These are phyloP conservation scores for Drosophila mojavensis DNA, from an alignment of 1,140 invertebrate species.

Conservation along the genomic window DNA sequence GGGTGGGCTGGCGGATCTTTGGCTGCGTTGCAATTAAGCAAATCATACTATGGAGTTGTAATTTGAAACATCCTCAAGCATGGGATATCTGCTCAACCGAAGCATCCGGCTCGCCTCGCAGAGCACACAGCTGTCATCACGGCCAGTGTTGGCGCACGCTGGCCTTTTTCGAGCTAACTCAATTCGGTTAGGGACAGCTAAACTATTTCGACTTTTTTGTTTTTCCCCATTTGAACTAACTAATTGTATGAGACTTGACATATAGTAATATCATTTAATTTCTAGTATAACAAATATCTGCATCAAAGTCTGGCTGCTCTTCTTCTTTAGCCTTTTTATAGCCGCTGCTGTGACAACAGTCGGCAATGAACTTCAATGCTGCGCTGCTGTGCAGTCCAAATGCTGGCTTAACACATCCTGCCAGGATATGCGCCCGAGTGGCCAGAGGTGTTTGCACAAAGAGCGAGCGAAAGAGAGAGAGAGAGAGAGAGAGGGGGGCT, in stretches of 20 bases:
- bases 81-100: conserved; percentile 1
- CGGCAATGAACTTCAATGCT: conserved; percentile 72
- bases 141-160: neutral
- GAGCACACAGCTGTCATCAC: neutral
- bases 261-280: no score
- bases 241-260: no score
- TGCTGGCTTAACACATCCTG: conserved; percentile 67
- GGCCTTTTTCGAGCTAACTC: neutral
- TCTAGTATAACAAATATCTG: no score
- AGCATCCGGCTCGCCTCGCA: conserved; percentile 38
- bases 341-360: conserved; percentile 45
- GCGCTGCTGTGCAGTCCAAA: conserved; percentile 5
- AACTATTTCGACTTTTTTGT: no score
- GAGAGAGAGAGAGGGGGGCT: no score
- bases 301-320: no score
- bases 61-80: conserved; percentile 64
- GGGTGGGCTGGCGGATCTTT: neutral
- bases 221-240: no score
- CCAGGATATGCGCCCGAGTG: conserved; percentile 42
- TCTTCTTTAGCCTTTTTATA: neutral
- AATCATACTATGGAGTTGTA: conserved; percentile 67
- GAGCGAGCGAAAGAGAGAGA: neutral
- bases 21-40: conserved; percentile 62
- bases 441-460: conserved; percentile 5
- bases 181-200: no score